Base-by-base conservation (phyloP, 1,140 invertebrate genomes). In the Philopotamus ludificatus region DNA sequence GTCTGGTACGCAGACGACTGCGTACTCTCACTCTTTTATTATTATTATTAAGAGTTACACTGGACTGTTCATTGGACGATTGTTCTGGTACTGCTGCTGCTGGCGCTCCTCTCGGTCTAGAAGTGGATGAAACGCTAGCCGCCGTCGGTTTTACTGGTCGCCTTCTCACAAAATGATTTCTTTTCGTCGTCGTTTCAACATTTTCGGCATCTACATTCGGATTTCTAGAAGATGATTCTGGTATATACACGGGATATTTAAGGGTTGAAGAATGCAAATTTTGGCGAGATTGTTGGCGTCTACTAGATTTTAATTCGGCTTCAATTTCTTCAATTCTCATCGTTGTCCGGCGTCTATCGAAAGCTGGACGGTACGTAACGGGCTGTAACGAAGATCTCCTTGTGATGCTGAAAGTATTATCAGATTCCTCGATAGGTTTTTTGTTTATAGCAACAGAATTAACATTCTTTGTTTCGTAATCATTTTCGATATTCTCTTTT, bases 301-400 rank as follows among this genome's bases (percentile, higher is more conserved):
- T 59, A 45, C 79, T 81, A 12, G 79, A 79, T 68, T 80, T 81
- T 47, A 80, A 71, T 63, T 80, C 79, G 39, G 76, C 77, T 71
- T 79, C 76, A 39, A 81, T 81, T 74, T 81, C 79, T 70, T 81
- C 79, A 41, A 81, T 81, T 21, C 76, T 72, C 79, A 81, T 81
- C 41, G 79, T 81, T 15, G 79, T 81, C 60, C 77, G 71, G 8
- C 76, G 70, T 63, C 74, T 75, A 63, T 79, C 75, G 65, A 75
- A 81, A 2, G 76, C 74, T 51, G 79, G 79, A 65, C 79, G 73
- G 53, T 80, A 80, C 25, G 79, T 80, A 20, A 80, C 74, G 20
- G 78, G 73, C 50, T 77, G 75, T 4, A 73, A 50, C 28, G 70
- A 72, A 58, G 73, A 74, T 58, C 72, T 73, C 8, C 60, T 57